These are phyloP conservation scores for Ochropleura plecta DNA, from an alignment of 2,888 invertebrate genomes.

Conservation along the genomic window DNA sequence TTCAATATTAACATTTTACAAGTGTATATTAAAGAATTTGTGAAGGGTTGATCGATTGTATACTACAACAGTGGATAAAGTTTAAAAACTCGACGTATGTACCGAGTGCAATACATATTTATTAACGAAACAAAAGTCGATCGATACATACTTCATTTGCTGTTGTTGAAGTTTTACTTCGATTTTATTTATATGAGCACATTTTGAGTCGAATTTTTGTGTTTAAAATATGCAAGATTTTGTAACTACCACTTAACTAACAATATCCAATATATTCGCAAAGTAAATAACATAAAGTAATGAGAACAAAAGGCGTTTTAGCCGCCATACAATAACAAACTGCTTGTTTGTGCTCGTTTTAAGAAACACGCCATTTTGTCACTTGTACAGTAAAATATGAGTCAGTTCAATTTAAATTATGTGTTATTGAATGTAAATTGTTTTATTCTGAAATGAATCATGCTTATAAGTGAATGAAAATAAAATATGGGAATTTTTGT, in stretches of 20 bases:
- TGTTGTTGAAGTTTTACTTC: slow-evolving; percentile 63
- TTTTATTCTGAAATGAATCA: slow-evolving; percentile 89
- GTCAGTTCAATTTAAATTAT: slow-evolving; percentile 90
- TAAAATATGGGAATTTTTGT: slow-evolving; percentile 89
- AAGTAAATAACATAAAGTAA: slow-evolving; percentile 74
- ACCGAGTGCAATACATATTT: slow-evolving; percentile 87
- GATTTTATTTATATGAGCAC: slow-evolving; percentile 65
- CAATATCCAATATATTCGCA: slow-evolving; percentile 80
- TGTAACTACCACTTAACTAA: slow-evolving; percentile 81
- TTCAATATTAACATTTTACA: slow-evolving; percentile 72
- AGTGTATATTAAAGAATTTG: slow-evolving; percentile 62
- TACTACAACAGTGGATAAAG: slow-evolving; percentile 63
- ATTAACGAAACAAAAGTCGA: slow-evolving; percentile 73
- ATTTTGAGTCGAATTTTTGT: slow-evolving; percentile 64
- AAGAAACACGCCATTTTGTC: slow-evolving; percentile 64
- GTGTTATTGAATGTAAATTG: slow-evolving; percentile 90
- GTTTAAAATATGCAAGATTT: slow-evolving; percentile 70
- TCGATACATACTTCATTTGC: slow-evolving; percentile 59
- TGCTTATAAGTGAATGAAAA: slow-evolving; percentile 90
- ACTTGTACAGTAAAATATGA: slow-evolving; percentile 87
- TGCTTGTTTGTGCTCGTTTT: slow-evolving; percentile 66
- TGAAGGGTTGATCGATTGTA: slow-evolving; percentile 52
- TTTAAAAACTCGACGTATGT: slow-evolving; percentile 71
- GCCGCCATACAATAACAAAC: slow-evolving; percentile 73
- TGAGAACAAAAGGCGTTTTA: slow-evolving; percentile 76